These are phyloP conservation scores for Erythrolamprus reginae DNA, from an alignment of 2,113 vertebrate genomes.

Conservation along the genomic window DNA sequence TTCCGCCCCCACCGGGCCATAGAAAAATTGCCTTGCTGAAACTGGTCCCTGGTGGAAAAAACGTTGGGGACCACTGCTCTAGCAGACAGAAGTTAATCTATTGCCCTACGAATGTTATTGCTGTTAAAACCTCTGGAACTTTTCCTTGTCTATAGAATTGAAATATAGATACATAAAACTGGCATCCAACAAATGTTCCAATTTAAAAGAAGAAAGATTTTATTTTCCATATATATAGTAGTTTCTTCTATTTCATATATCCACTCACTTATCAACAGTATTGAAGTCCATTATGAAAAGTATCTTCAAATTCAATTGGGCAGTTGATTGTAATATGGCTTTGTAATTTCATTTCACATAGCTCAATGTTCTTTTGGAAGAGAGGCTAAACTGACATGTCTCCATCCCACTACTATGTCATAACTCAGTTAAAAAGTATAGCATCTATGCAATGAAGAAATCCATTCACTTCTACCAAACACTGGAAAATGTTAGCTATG, in stretches of 20 bases:
- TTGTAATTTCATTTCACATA: neutral
- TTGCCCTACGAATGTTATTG: neutral
- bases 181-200: neutral
- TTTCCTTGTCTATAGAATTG: neutral
- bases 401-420: no score
- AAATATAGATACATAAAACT: neutral
- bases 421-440: neutral
- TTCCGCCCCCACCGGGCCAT: no score
- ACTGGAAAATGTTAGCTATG: neutral
- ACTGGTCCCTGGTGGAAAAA: no score
- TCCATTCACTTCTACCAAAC: neutral
- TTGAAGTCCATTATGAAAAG: neutral
- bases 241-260: neutral
- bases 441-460: neutral
- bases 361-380: neutral
- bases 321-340: neutral
- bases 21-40: no score
- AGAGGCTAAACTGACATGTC: neutral
- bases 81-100: neutral
- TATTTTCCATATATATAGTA: neutral
- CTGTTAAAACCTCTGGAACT: neutral
- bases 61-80: no score
- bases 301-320: neutral
- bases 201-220: neutral
- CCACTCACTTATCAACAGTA: neutral